Percentiles rank a stretch among this genome's conserved stretches.
phyloP scores from a whole-genome alignment of 2,113 vertebrate genomes.

The Saguinus midas region DNA sequence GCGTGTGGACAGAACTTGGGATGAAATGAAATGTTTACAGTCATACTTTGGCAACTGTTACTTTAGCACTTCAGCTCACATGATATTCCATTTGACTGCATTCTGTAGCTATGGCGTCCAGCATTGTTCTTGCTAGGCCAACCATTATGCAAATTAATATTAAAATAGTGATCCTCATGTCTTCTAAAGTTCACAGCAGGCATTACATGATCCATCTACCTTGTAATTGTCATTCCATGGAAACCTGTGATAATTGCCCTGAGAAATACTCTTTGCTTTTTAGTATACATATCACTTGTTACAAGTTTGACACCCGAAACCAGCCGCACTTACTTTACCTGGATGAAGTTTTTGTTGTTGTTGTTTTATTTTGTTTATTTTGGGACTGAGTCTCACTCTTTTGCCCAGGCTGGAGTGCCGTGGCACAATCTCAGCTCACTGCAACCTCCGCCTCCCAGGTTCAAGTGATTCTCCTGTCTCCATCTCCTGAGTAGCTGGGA shows the following conservation, averaged over 20 bases:
- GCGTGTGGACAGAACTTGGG: not conserved
- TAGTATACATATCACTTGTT: not conserved
- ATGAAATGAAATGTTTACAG: constrained; percentile 61
- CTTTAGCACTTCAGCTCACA: constrained; percentile 73
- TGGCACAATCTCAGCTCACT: no score
- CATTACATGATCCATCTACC: constrained; percentile 81
- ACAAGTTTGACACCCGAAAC: not conserved
- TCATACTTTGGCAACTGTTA: constrained; percentile 69
- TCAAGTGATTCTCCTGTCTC: no score
- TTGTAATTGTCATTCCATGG: constrained; percentile 83
- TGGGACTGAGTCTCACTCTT: no score
- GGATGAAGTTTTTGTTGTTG: not conserved
- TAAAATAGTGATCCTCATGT: constrained; percentile 82
- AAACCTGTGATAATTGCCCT: constrained; percentile 79
- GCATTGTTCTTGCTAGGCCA: constrained; percentile 79
- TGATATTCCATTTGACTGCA: constrained; percentile 82
- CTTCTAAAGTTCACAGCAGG: constrained; percentile 82
- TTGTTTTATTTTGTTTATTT: no score
- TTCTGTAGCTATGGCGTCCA: constrained; percentile 81
- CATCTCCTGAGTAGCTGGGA: no score
- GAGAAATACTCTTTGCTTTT: constrained; percentile 73
- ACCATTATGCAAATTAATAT: constrained; percentile 84
- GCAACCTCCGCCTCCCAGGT: no score
- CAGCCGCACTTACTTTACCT: not conserved
- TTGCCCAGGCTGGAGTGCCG: no score